These are phyloP conservation scores for Himalopsyche tibetana DNA, from an alignment of 2,888 invertebrate genomes.

Conservation along the genomic window DNA sequence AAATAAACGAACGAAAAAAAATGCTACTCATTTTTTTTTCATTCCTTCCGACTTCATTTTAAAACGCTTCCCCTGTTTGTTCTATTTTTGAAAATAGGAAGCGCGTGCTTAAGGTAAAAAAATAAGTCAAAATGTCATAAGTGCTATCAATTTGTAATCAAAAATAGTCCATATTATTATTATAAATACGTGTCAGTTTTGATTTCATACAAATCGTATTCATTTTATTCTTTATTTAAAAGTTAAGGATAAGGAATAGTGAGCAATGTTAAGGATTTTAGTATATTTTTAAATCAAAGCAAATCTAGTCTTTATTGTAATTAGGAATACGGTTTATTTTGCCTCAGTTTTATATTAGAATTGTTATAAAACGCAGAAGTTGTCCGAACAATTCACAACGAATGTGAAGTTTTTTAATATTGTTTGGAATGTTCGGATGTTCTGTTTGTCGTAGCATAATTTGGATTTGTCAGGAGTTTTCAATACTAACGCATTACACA, in stretches of 20 bases:
- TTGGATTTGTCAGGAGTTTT: too few species aligned
- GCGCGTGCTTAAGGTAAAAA: slow-evolving; percentile 56
- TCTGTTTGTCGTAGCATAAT: not conserved
- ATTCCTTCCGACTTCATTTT: slow-evolving; percentile 53
- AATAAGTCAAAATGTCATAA: not conserved
- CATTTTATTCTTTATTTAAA: not conserved
- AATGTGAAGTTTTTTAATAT: too few species aligned
- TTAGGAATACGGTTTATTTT: not conserved
- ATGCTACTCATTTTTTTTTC: slow-evolving; percentile 57
- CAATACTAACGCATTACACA: too few species aligned
- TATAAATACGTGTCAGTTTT: not conserved
- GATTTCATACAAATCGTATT: not conserved
- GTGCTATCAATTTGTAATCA: not conserved
- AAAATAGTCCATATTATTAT: not conserved
- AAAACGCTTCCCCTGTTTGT: slow-evolving; percentile 62
- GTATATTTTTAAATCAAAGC: too few species aligned
- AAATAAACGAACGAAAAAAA: slow-evolving; percentile 56
- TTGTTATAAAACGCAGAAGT: not conserved
- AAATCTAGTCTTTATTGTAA: not conserved
- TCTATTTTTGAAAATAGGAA: slow-evolving; percentile 62
- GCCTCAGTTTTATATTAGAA: too few species aligned
- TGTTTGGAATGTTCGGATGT: not conserved
- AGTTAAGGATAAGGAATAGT: not conserved
- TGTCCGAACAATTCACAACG: not conserved
- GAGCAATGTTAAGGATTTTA: not conserved